Conservation (phyloP, 2,113 vertebrate species). For the Marmota monax region DNA sequence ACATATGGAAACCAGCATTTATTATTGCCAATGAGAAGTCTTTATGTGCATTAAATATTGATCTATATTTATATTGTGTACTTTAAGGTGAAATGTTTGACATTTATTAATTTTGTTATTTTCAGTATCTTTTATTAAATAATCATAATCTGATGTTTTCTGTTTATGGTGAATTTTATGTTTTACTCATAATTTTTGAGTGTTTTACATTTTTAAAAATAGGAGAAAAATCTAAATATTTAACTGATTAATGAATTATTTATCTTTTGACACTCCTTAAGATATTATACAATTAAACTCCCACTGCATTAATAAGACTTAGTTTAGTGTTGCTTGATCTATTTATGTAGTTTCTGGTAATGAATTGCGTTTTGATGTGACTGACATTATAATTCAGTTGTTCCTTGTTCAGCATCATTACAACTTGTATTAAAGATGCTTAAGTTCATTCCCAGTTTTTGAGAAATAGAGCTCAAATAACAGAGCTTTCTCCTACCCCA, state of each 20-base stretch:
- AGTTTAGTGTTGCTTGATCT: constrained; percentile 46
- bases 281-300: constrained; percentile 19
- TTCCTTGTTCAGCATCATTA: background rate
- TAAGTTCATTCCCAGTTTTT: background rate
- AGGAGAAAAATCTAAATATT: constrained; percentile 12
- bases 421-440: constrained; percentile 37
- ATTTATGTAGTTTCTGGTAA: constrained; percentile 39
- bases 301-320: constrained; percentile 40
- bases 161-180: background rate
- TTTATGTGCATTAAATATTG: background rate
- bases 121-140: background rate
- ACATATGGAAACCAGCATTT: background rate
- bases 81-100: background rate
- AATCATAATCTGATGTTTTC: background rate
- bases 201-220: constrained; percentile 43
- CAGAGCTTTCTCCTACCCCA: background rate
- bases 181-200: background rate
- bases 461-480: constrained; percentile 1
- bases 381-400: constrained; percentile 44
- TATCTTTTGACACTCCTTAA: constrained; percentile 52
- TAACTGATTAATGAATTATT: constrained; percentile 57
- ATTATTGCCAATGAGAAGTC: background rate
- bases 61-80: background rate
- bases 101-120: constrained; percentile 1
- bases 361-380: constrained; percentile 58